These are phyloP conservation scores for Liparis tanakae DNA, from an alignment of 2,797 vertebrate species.

Conservation along the genomic window DNA sequence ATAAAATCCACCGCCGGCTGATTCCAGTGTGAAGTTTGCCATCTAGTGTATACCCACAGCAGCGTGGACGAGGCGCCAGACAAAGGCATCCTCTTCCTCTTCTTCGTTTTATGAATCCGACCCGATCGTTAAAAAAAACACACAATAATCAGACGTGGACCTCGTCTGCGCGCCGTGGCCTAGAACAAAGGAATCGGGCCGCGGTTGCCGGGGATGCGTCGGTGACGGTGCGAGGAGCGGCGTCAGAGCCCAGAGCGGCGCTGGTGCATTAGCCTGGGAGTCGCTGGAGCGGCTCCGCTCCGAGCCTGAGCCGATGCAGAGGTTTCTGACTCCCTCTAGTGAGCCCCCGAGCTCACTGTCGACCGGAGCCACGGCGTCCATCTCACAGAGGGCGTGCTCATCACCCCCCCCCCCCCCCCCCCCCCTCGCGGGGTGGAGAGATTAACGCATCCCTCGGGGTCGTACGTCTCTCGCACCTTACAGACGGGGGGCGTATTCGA, in stretches of 20 bases:
- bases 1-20: conserved; percentile 56
- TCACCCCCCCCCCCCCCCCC: conserved; percentile 35
- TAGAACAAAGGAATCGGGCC: conserved; percentile 73
- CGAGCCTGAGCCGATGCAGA: conserved; percentile 72
- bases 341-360: conserved; percentile 80
- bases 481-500: conserved; percentile 15
- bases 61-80: conserved; percentile 77
- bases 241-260: conserved; percentile 69
- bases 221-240: conserved; percentile 64
- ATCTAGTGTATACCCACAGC: conserved; percentile 87
- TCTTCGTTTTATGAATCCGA: conserved; percentile 45
- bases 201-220: conserved; percentile 54
- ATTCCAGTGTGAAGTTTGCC: conserved; percentile 82
- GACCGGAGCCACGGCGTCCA: conserved; percentile 67
- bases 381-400: conserved; percentile 60
- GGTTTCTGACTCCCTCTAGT: conserved; percentile 85
- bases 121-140: conserved; percentile 51
- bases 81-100: conserved; percentile 60
- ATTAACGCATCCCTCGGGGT: conserved; percentile 32
- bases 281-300: conserved; percentile 73
- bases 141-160: conserved; percentile 36
- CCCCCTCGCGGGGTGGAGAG: conserved; percentile 15
- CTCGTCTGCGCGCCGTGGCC: conserved; percentile 39
- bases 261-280: conserved; percentile 80
- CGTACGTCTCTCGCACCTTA: conserved; percentile 13